Evolutionary conservation across 2,888 invertebrate species (phyloP).

Genomic region (Tenthredo notha): DNA sequence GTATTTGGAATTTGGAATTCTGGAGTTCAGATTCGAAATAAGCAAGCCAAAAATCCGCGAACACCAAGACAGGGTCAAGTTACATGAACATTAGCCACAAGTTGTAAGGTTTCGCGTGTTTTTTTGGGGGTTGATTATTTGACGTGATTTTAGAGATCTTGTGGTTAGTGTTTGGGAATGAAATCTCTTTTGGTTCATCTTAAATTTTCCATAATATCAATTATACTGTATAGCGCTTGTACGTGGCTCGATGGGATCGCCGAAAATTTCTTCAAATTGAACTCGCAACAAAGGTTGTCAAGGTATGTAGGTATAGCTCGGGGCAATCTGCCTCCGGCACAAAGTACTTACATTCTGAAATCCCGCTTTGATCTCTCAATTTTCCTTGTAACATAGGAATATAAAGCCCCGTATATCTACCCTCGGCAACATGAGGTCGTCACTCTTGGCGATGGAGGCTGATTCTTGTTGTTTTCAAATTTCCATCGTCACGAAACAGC

Average conservation of each 20-base stretch:
- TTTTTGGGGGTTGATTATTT: not conserved
- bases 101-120: too few species aligned
- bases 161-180: not conserved
- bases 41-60: not conserved
- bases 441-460: slow-evolving; percentile 12
- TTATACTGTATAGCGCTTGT: not conserved
- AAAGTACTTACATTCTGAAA: slow-evolving; percentile 38
- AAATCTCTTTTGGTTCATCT: not conserved
- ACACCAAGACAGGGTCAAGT: not conserved
- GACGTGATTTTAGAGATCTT: not conserved
- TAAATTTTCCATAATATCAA: not conserved
- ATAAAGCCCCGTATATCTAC: not conserved
- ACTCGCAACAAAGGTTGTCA: slow-evolving; percentile 7
- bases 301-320: not conserved
- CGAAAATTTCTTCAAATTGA: not conserved
- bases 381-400: not conserved
- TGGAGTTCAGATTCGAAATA: not conserved
- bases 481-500: not conserved
- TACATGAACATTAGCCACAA: not conserved
- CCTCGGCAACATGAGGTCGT: not conserved
- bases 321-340: not conserved
- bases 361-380: slow-evolving; percentile 22
- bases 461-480: slow-evolving; percentile 23
- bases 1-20: not conserved
- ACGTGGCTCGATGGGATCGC: not conserved